Evolutionary conservation across 2,888 invertebrate species (phyloP).

Genomic region (Xestobium rufovillosum): DNA sequence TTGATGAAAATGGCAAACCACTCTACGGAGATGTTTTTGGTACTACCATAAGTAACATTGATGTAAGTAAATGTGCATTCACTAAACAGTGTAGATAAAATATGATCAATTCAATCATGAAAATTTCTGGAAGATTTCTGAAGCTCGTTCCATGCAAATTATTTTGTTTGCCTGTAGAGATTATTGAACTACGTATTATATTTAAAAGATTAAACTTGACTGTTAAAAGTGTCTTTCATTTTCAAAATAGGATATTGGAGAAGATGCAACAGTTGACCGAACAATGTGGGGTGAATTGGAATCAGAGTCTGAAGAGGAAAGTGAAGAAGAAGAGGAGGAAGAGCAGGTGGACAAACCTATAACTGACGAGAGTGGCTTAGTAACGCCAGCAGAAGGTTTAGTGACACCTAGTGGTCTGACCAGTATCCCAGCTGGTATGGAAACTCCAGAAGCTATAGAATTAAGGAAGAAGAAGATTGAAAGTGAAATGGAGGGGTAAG

Average conservation of each 20-base stretch:
- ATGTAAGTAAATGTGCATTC: constrained; percentile 51
- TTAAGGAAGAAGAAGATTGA: constrained; percentile 94
- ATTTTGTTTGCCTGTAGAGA: no score
- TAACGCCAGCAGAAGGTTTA: constrained; percentile 88
- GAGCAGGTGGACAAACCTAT: constrained; percentile 56
- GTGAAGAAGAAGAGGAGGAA: constrained; percentile 61
- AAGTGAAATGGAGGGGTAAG: constrained; percentile 87
- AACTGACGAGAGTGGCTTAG: constrained; percentile 72
- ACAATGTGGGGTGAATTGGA: constrained; percentile 96
- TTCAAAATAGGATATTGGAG: constrained; percentile 58
- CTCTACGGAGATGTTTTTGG: constrained; percentile 99
- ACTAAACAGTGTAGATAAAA: no score
- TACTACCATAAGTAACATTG: constrained; percentile 63
- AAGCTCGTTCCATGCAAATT: no score
- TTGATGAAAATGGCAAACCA: constrained; percentile 96
- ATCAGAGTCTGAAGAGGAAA: constrained; percentile 76
- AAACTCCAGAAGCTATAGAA: constrained; percentile 98
- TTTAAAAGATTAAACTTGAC: no score
- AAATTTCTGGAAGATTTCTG: constrained; percentile 2
- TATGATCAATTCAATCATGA: no score
- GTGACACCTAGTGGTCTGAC: constrained; percentile 93
- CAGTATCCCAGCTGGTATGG: constrained; percentile 87
- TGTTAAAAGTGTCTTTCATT: no score
- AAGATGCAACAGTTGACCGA: constrained; percentile 86
- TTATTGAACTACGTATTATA: no score